A percentile compares a stretch with the other conserved stretches of the same genome.
Conservation (phyloP, 2,797 vertebrate species). For the Nothura maculosa region DNA sequence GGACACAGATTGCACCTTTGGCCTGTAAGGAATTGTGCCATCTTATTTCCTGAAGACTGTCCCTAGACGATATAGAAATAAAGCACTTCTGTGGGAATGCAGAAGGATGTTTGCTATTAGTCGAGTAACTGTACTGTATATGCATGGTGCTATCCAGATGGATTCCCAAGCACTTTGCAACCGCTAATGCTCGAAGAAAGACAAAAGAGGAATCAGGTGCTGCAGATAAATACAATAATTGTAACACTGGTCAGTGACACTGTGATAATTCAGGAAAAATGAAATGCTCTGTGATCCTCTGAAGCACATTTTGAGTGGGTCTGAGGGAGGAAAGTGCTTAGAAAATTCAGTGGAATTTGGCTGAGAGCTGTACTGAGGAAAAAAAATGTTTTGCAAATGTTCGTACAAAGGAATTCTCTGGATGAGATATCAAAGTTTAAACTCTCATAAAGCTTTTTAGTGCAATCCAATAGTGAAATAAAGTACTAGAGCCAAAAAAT, state of each 20-base stretch:
- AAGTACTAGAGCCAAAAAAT: background rate
- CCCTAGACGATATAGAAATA: background rate
- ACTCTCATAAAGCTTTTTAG: background rate
- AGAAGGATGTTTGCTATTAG: background rate
- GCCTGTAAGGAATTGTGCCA: background rate
- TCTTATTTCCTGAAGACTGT: background rate
- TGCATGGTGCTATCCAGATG: background rate
- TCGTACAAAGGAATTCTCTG: background rate
- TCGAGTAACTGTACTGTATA: background rate
- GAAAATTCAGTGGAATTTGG: background rate
- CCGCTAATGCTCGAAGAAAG: background rate
- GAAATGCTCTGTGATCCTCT: background rate
- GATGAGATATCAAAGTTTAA: background rate
- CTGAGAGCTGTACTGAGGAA: background rate
- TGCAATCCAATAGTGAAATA: background rate
- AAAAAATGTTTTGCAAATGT: background rate
- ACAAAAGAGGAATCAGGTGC: background rate
- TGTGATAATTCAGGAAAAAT: background rate
- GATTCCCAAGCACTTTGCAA: background rate
- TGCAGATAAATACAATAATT: background rate
- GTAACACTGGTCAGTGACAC: accelerated
- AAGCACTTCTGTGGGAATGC: background rate
- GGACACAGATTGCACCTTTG: accelerated
- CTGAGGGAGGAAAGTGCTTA: background rate
- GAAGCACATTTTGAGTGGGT: background rate